Percentiles rank a stretch among this genome's conserved stretches.
These are phyloP conservation scores for Drosophila differens DNA, from an alignment of 2,888 invertebrate genomes.

Conservation along the genomic window DNA sequence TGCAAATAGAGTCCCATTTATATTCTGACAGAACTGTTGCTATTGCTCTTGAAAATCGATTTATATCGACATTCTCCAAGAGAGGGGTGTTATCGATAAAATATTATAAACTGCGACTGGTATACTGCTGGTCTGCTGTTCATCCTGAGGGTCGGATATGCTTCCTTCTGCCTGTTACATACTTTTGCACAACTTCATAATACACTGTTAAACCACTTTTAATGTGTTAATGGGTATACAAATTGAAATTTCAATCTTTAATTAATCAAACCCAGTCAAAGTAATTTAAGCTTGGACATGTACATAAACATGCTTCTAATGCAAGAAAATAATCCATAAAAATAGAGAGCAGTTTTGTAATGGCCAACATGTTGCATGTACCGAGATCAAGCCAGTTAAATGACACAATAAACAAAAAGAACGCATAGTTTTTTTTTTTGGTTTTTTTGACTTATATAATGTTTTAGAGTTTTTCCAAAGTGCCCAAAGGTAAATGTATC, in stretches of 20 bases:
- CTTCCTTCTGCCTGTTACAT: background rate
- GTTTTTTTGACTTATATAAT: background rate
- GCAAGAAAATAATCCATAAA: background rate
- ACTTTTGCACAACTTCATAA: background rate
- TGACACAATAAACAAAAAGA: background rate
- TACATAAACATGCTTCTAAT: background rate
- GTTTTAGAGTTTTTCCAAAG: background rate
- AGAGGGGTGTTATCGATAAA: background rate
- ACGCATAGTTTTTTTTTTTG: background rate
- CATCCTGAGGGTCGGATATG: background rate
- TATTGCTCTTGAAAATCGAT: background rate
- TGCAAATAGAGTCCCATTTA: background rate
- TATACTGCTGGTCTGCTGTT: background rate
- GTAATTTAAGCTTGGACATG: too few species aligned
- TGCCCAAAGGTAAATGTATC: background rate
- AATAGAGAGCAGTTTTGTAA: background rate
- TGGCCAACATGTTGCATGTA: conserved; percentile 10
- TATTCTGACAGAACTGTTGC: background rate
- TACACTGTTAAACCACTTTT: background rate
- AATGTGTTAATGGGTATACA: background rate
- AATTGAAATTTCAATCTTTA: background rate
- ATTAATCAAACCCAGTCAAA: background rate
- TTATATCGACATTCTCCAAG: background rate
- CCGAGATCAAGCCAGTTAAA: background rate
- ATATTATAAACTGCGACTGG: background rate